Evolutionary conservation across 2,888 invertebrate genomes (phyloP).

Genomic region (Monochamus alternatus): DNA sequence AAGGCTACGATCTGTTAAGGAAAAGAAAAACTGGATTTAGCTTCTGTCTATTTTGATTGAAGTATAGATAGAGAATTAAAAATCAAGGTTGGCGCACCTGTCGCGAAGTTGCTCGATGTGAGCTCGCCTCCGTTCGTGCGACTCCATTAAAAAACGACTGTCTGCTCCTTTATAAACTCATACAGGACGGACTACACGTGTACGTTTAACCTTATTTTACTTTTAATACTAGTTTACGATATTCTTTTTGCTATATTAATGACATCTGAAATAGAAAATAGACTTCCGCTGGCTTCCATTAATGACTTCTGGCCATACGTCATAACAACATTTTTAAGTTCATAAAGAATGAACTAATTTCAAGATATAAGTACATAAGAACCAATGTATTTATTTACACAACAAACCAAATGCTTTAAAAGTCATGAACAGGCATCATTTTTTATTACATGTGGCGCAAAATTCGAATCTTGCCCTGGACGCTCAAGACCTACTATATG

Average conservation of each 20-base stretch:
- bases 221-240: not conserved
- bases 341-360: too few species aligned
- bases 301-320: not conserved
- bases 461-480: too few species aligned
- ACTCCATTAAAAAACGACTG: slow-evolving; percentile 23
- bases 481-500: too few species aligned
- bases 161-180: slow-evolving; percentile 8
- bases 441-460: too few species aligned
- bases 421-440: too few species aligned
- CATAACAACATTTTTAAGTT: too few species aligned
- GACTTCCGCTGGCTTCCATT: slow-evolving; percentile 5
- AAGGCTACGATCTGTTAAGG: slow-evolving; percentile 38
- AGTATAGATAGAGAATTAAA: slow-evolving; percentile 55
- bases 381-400: too few species aligned
- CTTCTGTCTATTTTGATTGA: slow-evolving; percentile 56
- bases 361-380: too few species aligned
- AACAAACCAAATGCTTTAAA: too few species aligned
- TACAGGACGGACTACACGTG: slow-evolving; percentile 2
- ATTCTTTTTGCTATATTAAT: slow-evolving; percentile 1
- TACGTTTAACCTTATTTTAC: not conserved
- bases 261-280: slow-evolving; percentile 20
- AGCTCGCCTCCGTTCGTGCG: slow-evolving; percentile 39
- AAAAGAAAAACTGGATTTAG: slow-evolving; percentile 51
- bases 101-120: slow-evolving; percentile 48
- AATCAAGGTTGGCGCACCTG: slow-evolving; percentile 59